These are phyloP conservation scores for Podotricha telesiphe DNA, from an alignment of 2,888 invertebrate species.

Conservation along the genomic window DNA sequence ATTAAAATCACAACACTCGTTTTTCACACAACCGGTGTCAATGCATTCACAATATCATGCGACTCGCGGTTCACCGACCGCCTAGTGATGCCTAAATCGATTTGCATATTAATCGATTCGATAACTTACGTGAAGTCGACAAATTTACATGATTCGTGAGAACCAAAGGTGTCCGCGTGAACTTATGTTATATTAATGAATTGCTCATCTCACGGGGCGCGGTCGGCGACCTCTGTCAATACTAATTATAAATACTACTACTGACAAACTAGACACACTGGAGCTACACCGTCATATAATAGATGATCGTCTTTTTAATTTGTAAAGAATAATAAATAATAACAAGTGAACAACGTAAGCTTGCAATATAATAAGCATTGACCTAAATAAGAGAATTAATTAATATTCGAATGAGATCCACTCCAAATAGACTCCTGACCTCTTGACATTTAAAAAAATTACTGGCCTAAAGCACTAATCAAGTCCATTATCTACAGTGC, in stretches of 20 bases:
- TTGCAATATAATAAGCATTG: slow-evolving; percentile 10
- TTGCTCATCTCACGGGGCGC: slow-evolving; percentile 67
- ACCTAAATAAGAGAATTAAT: slow-evolving; percentile 7
- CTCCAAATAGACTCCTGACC: slow-evolving; percentile 37
- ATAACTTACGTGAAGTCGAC: slow-evolving; percentile 82
- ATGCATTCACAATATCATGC: slow-evolving; percentile 72
- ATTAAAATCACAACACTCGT: slow-evolving; percentile 78
- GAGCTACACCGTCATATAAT: slow-evolving; percentile 18
- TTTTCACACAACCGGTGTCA: slow-evolving; percentile 94
- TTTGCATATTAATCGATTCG: slow-evolving; percentile 83
- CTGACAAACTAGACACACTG: slow-evolving; percentile 33
- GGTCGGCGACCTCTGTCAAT: slow-evolving; percentile 72
- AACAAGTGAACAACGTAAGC: background rate
- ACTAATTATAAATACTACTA: slow-evolving; percentile 61
- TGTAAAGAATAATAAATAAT: background rate
- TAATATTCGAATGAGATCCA: slow-evolving; percentile 19
- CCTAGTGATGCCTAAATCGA: slow-evolving; percentile 77
- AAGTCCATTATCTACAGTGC: slow-evolving; percentile 45
- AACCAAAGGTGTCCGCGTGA: slow-evolving; percentile 78
- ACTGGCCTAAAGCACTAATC: slow-evolving; percentile 45
- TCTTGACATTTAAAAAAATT: slow-evolving; percentile 46
- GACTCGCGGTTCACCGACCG: slow-evolving; percentile 78
- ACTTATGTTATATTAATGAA: slow-evolving; percentile 83
- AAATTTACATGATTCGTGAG: slow-evolving; percentile 84
- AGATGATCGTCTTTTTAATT: background rate